phyloP scores from a whole-genome alignment of 2,113 vertebrate genomes.

The Chaetodon trifascialis region DNA sequence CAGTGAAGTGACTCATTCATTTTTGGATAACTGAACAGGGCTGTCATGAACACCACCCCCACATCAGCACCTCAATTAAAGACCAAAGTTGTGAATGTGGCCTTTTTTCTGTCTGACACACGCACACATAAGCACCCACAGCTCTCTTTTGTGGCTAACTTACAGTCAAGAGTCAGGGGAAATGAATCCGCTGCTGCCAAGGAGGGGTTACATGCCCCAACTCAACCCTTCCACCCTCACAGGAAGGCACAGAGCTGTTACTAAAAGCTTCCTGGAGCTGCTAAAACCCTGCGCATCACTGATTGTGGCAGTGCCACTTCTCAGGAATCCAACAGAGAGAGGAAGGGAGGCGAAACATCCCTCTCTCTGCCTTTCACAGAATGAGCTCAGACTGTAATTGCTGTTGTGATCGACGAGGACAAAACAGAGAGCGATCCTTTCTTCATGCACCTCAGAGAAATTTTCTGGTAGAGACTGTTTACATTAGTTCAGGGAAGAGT shows the following conservation, averaged over 20 bases:
- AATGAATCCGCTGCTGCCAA: slow-evolving; percentile 67
- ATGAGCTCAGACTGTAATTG: slow-evolving; percentile 31
- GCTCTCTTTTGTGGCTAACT: slow-evolving; percentile 50
- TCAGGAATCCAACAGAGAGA: slow-evolving; percentile 31
- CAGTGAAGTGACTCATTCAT: slow-evolving; percentile 37
- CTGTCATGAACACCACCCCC: slow-evolving; percentile 42
- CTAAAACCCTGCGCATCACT: slow-evolving; percentile 20
- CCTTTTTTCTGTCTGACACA: slow-evolving; percentile 66
- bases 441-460: slow-evolving; percentile 9
- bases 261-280: slow-evolving; percentile 59
- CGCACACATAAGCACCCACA: slow-evolving; percentile 51
- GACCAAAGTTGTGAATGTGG: slow-evolving; percentile 58
- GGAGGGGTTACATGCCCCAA: slow-evolving; percentile 37
- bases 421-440: slow-evolving; percentile 23
- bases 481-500: slow-evolving; percentile 36
- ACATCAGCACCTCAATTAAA: slow-evolving; percentile 45
- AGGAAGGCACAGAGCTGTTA: slow-evolving; percentile 70
- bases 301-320: slow-evolving; percentile 14
- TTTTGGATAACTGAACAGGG: slow-evolving; percentile 40
- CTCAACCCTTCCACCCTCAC: slow-evolving; percentile 56
- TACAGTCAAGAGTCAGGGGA: slow-evolving; percentile 48
- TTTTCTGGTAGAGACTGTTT: slow-evolving; percentile 32
- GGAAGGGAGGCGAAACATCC: slow-evolving; percentile 70
- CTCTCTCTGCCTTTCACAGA: slow-evolving; percentile 58
- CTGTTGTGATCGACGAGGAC: slow-evolving; percentile 25